Conservation (phyloP, 2,113 vertebrate genomes). For the Spizaetus ornatus region DNA sequence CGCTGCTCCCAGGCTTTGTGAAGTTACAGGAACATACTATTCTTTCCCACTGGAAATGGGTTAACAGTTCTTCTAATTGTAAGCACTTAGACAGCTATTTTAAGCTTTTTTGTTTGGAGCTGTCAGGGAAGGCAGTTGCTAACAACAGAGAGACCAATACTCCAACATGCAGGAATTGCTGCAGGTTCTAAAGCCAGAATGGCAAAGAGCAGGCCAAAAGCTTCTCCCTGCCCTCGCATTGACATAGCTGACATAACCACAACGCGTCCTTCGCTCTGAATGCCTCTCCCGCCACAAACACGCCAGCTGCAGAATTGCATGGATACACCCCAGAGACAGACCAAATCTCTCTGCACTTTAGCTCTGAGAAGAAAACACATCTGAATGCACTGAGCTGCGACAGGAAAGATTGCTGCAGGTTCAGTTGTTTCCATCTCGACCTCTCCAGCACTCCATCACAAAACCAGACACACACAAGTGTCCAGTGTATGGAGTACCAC, state of each 20-base stretch:
- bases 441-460: background rate
- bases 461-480: background rate
- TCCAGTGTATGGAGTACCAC: background rate
- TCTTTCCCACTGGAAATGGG: conserved; percentile 27
- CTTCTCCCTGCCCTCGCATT: background rate
- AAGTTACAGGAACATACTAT: background rate
- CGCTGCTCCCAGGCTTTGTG: background rate
- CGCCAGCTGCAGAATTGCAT: background rate
- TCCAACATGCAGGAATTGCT: background rate
- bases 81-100: conserved; percentile 67
- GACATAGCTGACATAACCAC: background rate
- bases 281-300: background rate
- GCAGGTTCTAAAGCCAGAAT: background rate
- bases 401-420: background rate
- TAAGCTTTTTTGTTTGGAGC: conserved; percentile 67
- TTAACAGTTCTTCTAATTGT: conserved; percentile 36
- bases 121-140: conserved; percentile 66
- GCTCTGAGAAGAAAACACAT: background rate
- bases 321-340: conserved; percentile 3
- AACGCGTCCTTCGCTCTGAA: background rate
- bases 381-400: background rate
- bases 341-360: background rate
- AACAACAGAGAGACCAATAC: conserved; percentile 51
- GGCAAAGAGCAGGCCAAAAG: background rate
- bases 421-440: background rate